These are phyloP conservation scores for Scomber colias DNA, from an alignment of 2,113 vertebrate species.

Conservation along the genomic window DNA sequence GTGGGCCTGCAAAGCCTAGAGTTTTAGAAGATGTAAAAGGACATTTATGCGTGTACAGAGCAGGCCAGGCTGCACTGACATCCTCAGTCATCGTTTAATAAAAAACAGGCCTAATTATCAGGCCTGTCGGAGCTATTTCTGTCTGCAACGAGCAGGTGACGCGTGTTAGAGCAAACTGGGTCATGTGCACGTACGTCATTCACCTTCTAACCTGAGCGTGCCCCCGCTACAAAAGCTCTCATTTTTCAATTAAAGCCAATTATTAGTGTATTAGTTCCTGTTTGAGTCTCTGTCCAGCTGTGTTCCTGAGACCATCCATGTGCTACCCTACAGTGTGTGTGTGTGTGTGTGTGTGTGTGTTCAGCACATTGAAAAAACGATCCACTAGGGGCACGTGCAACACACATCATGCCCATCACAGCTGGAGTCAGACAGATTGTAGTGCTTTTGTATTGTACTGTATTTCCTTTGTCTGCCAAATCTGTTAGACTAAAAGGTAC, in stretches of 20 bases:
- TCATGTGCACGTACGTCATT: constrained; percentile 39
- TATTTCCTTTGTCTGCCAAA: no score
- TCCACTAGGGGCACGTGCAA: constrained; percentile 7
- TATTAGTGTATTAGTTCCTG: constrained; percentile 56
- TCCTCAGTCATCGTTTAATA: constrained; percentile 61
- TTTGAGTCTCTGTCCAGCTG: constrained; percentile 29
- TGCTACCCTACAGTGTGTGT: not conserved
- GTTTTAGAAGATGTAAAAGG: constrained; percentile 33
- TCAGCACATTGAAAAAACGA: not conserved
- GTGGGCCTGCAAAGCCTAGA: not conserved
- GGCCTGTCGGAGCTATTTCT: constrained; percentile 34
- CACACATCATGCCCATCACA: constrained; percentile 28
- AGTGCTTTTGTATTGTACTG: not conserved
- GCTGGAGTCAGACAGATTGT: constrained; percentile 18
- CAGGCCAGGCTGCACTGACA: constrained; percentile 42
- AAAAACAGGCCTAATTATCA: constrained; percentile 68
- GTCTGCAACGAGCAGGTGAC: constrained; percentile 50
- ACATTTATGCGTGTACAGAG: constrained; percentile 33
- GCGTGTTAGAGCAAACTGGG: constrained; percentile 28
- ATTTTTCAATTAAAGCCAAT: constrained; percentile 55
- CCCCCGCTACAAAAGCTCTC: constrained; percentile 6
- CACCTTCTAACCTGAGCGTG: constrained; percentile 32
- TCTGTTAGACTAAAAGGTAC: no score
- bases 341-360: constrained; percentile 30
- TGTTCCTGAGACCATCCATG: constrained; percentile 22